Evolutionary conservation across 2,888 invertebrate species (phyloP).

Genomic region (Scaptomyza reducta): DNA sequence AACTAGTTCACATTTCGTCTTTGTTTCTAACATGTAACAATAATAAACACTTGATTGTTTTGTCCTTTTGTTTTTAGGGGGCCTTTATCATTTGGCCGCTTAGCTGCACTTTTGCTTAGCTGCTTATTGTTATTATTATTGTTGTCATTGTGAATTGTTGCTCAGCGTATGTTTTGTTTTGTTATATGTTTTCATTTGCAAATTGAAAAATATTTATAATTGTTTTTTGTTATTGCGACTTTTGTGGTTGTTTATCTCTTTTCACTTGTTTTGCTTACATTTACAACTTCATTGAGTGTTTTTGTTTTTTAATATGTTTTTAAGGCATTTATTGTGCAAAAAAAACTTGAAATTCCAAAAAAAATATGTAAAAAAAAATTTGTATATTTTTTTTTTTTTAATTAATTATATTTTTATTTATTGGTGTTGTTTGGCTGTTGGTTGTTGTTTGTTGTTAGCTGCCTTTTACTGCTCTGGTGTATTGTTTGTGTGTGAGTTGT

Average conservation of each 20-base stretch:
- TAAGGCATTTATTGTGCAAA: slow-evolving; percentile 49
- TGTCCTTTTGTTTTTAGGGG: slow-evolving; percentile 23
- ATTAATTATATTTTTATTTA: slow-evolving; percentile 15
- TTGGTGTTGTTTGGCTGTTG: slow-evolving; percentile 27
- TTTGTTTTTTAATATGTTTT: slow-evolving; percentile 7
- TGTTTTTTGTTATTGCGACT: background rate
- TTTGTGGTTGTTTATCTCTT: slow-evolving; percentile 1
- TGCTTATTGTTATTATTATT: slow-evolving; percentile 25
- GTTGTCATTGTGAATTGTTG: slow-evolving; percentile 8
- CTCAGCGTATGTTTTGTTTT: slow-evolving; percentile 5
- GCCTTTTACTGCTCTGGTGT: slow-evolving; percentile 40
- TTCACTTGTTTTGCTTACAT: slow-evolving; percentile 28
- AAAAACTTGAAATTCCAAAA: slow-evolving; percentile 30
- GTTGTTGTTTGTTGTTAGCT: slow-evolving; percentile 37
- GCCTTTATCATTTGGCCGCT: slow-evolving; percentile 32
- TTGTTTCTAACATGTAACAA: slow-evolving; percentile 13
- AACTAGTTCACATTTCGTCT: background rate
- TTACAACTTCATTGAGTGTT: slow-evolving; percentile 7
- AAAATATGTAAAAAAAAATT: slow-evolving; percentile 30
- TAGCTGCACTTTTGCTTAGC: slow-evolving; percentile 19
- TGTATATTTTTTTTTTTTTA: slow-evolving; percentile 25
- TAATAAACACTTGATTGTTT: slow-evolving; percentile 60
- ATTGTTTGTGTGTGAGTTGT: slow-evolving; percentile 24
- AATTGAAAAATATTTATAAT: slow-evolving; percentile 8
- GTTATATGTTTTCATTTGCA: slow-evolving; percentile 19